Percentiles rank a stretch among this genome's conserved stretches.
Evolutionary conservation across 2,113 vertebrate genomes (phyloP).

Genomic region (Buteo buteo): DNA sequence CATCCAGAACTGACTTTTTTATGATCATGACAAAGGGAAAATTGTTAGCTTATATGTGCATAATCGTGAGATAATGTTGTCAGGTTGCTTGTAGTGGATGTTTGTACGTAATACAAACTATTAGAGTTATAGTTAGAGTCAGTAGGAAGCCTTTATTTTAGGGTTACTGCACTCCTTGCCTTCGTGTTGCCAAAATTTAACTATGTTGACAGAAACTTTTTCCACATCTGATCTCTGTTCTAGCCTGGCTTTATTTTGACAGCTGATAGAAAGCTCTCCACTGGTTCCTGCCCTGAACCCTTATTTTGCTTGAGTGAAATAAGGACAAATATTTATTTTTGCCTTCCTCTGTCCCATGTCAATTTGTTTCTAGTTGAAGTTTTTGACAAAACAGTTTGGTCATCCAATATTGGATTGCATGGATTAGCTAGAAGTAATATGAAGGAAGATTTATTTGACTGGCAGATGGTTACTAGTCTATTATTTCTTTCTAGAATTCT

Average conservation of each 20-base stretch:
- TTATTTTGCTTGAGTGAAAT: background rate
- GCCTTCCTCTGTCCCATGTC: accelerated
- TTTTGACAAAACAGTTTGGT: background rate
- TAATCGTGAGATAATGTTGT: background rate
- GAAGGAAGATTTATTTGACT: background rate
- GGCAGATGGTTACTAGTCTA: background rate
- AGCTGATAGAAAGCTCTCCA: background rate
- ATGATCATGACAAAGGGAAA: background rate
- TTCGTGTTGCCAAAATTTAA: background rate
- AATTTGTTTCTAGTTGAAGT: background rate
- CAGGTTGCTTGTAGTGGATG: background rate
- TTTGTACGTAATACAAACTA: background rate
- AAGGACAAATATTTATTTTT: background rate
- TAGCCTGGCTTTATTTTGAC: background rate
- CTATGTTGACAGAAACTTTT: slow-evolving; percentile 3
- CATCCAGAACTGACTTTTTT: background rate
- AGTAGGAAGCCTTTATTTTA: background rate
- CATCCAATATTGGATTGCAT: background rate
- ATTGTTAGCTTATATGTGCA: background rate
- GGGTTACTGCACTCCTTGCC: background rate
- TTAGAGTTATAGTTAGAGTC: background rate
- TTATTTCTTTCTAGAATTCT: background rate
- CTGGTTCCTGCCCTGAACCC: background rate
- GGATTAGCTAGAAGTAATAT: background rate
- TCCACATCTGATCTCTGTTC: background rate